These are phyloP conservation scores for Triplophysa rosa DNA, from an alignment of 2,113 vertebrate species.

Conservation along the genomic window DNA sequence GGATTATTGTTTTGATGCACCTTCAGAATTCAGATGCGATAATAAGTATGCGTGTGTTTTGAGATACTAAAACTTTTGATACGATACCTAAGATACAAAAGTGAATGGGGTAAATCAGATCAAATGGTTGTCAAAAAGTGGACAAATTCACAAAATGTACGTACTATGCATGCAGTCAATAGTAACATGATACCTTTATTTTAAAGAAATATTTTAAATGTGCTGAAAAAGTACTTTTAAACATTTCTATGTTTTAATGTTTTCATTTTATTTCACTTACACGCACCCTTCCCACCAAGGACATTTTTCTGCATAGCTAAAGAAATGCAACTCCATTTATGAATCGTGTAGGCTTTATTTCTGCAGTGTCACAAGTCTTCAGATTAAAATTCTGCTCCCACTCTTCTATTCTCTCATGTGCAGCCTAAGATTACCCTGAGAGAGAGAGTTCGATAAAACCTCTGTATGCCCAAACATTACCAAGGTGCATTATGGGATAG, in stretches of 20 bases:
- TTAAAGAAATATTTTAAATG: too few species aligned
- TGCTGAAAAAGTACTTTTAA: too few species aligned
- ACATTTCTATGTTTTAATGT: too few species aligned
- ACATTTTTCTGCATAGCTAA: neutral
- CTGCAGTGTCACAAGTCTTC: neutral
- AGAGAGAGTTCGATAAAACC: constrained; percentile 51
- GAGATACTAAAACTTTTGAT: neutral
- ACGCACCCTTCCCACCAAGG: neutral
- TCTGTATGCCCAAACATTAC: constrained; percentile 30
- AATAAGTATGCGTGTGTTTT: neutral
- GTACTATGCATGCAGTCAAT: too few species aligned
- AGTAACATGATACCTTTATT: too few species aligned
- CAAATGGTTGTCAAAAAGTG: too few species aligned
- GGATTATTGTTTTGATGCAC: constrained; percentile 27
- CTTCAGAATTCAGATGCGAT: neutral
- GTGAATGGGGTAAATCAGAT: too few species aligned
- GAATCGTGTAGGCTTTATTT: neutral
- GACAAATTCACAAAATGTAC: too few species aligned
- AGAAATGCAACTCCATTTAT: constrained; percentile 12
- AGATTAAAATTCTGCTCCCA: constrained; percentile 27
- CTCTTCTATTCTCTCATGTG: constrained; percentile 43
- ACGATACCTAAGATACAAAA: too few species aligned
- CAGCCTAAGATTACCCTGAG: constrained; percentile 52
- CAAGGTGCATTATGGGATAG: constrained; percentile 53
- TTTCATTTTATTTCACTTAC: neutral